Evolutionary conservation across 2,888 invertebrate species (phyloP), one percentile per base, ranked within the genome.

Genomic region (Oxycera nigricornis): DNA sequence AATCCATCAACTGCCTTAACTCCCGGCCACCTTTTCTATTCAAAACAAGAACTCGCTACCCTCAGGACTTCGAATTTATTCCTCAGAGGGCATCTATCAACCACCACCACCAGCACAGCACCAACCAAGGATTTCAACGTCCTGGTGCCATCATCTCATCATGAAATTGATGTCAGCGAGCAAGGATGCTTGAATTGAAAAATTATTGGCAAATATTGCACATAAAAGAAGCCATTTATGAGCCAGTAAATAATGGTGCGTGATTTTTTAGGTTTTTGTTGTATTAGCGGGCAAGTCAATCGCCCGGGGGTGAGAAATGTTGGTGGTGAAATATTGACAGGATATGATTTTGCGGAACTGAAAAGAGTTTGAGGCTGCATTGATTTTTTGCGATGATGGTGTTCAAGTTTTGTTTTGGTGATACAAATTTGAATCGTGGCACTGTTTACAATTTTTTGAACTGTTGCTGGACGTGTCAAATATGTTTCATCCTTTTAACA

Each of bases 141-240:
- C 17, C 46, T 7, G 46, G 3, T 14, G 46, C n/a, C 17, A 46
- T 46, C 14, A 46, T 46, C 46, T 7, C 46, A 46, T 46, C 46
- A 46, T 46, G 46, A 46, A 46, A 46, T 46, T 14, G 46, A 46
- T 46, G 46, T 46, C 46, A 46, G 46, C 11, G 46, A 46, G 17
- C 46, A 46, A 46, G 46, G 2, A 46, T 46, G 46, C n/a, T 46
- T 14, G 46, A 46, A 46, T 46, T 46, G 46, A 46, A 46, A 46
- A 46, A 46, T 46, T 46, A 46, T 46, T 46, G 17, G 46, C n/a
- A 46, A 46, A 46, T 46, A 46, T 46, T 17, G 46, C 17, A n/a
- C 46, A 46, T 46, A 46, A 46, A 46, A 46, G 46, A 46, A 46
- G 46, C 46, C 46, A 46, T 46, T 46, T 46, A 46, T 46, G 46